These are phyloP conservation scores for Halichoerus grypus DNA, from an alignment of 2,113 vertebrate species.

Conservation along the genomic window DNA sequence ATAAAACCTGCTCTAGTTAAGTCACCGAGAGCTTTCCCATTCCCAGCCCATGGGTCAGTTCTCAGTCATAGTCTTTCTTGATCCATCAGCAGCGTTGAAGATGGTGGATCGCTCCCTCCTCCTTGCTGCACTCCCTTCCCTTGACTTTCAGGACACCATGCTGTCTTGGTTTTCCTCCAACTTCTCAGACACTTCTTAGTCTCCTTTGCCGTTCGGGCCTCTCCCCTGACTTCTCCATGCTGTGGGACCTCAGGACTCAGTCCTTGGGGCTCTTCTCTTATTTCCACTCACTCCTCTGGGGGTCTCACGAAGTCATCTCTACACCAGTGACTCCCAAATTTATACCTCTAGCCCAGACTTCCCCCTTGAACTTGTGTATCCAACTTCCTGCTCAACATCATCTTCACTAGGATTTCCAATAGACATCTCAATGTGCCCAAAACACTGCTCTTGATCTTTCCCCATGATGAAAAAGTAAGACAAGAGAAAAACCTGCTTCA, in stretches of 20 bases:
- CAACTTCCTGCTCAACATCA: not conserved
- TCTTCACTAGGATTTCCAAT: not conserved
- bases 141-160: not conserved
- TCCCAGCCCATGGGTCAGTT: not conserved
- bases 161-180: not conserved
- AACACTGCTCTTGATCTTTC: not conserved
- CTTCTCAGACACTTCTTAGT: not conserved
- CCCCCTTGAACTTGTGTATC: not conserved
- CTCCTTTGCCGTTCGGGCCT: not conserved
- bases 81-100: not conserved
- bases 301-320: not conserved
- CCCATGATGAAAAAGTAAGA: not conserved
- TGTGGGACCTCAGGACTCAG: not conserved
- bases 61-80: not conserved
- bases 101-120: not conserved
- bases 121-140: not conserved
- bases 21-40: not conserved
- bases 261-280: not conserved
- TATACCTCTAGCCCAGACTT: not conserved
- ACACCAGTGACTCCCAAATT: not conserved
- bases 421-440: not conserved
- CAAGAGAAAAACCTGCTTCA: not conserved
- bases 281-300: not conserved
- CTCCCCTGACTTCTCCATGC: not conserved
- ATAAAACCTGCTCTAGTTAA: not conserved